Conservation (phyloP, 1,140 invertebrate species). For the Oryzaephilus surinamensis region DNA sequence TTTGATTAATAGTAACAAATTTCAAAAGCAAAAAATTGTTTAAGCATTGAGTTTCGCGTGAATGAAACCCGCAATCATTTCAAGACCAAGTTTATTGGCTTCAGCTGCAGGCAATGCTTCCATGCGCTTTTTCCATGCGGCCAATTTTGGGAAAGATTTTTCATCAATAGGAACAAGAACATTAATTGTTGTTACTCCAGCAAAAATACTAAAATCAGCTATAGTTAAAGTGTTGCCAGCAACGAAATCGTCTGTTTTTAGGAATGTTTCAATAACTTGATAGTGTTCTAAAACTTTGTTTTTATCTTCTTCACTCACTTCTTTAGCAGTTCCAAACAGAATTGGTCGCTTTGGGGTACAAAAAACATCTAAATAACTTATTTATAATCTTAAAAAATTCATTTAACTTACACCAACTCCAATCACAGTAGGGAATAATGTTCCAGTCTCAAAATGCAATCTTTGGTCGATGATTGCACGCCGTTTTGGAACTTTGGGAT, state of each 20-base stretch:
- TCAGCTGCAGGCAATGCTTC: slow-evolving; percentile 1
- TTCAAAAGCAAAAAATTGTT: neutral
- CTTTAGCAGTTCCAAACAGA: too few species aligned
- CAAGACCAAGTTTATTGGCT: neutral
- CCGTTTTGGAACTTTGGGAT: slow-evolving; percentile 44
- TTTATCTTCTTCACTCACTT: too few species aligned
- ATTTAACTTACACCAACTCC: too few species aligned
- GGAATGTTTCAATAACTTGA: too few species aligned
- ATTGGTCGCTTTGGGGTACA: too few species aligned
- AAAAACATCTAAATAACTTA: too few species aligned
- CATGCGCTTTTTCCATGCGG: slow-evolving; percentile 1
- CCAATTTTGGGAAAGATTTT: neutral
- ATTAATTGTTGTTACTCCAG: slow-evolving; percentile 1
- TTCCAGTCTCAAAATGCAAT: slow-evolving; percentile 41
- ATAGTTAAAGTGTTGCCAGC: slow-evolving; percentile 9
- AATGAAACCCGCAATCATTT: neutral
- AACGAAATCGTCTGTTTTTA: slow-evolving; percentile 7
- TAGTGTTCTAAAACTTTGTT: too few species aligned
- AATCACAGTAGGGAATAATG: too few species aligned
- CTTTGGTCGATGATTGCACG: slow-evolving; percentile 43
- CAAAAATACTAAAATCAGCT: slow-evolving; percentile 12
- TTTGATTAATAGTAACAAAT: neutral
- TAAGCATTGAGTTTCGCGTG: neutral
- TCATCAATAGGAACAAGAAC: slow-evolving; percentile 2
- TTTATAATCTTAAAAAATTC: too few species aligned